Percentiles rank a stretch among this genome's conserved stretches.
phyloP scores from a whole-genome alignment of 2,113 vertebrate species.

The Amblyornis subalaris region DNA sequence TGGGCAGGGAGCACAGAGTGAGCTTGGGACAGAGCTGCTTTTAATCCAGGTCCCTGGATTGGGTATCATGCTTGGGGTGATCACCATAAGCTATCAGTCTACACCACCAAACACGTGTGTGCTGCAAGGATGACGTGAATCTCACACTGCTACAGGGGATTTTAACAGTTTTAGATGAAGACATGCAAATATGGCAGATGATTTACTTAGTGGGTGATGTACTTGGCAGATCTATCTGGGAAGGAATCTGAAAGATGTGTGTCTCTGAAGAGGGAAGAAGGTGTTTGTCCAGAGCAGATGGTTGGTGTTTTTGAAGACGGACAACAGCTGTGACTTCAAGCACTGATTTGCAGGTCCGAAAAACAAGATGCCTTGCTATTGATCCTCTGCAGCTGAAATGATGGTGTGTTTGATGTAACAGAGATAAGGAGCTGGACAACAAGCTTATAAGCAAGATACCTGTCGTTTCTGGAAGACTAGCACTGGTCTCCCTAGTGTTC shows the following conservation, averaged over 20 bases:
- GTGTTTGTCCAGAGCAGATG: background rate
- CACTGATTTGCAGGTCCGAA: background rate
- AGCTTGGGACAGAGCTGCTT: background rate
- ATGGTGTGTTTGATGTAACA: background rate
- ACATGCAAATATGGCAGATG: background rate
- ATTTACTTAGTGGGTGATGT: background rate
- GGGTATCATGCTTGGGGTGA: background rate
- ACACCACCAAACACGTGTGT: accelerated
- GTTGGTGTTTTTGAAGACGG: background rate
- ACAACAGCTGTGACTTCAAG: background rate
- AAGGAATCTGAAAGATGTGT: background rate
- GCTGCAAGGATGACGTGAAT: accelerated
- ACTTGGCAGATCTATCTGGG: background rate
- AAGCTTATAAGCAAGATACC: background rate
- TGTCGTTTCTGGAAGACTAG: background rate
- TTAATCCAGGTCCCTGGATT: background rate
- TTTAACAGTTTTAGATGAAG: background rate
- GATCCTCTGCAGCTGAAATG: background rate
- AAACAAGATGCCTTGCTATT: background rate
- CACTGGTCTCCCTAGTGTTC: background rate
- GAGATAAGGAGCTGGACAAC: background rate
- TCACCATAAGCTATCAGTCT: background rate
- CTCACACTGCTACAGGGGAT: background rate
- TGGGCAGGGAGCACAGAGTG: background rate
- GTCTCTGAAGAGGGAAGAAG: background rate